Conservation (phyloP, 2,888 invertebrate species). For the Caenorhabditis auriculariae region DNA sequence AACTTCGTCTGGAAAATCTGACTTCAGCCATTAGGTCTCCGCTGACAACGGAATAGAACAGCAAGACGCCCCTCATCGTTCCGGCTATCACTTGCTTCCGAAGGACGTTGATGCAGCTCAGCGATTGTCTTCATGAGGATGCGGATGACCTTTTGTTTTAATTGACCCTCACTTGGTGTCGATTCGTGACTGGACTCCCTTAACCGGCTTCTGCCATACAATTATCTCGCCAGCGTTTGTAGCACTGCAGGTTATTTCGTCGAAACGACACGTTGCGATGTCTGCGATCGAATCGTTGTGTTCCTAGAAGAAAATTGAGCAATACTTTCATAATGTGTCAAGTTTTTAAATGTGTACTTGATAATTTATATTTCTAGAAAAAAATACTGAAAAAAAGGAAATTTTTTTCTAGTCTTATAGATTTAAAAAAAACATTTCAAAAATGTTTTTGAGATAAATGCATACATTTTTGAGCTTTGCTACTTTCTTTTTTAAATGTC, state of each 20-base stretch:
- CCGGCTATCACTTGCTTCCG: constrained; percentile 57
- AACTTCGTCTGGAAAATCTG: background rate
- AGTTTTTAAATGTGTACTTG: too few species aligned
- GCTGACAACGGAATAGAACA: constrained; percentile 26
- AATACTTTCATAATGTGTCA: too few species aligned
- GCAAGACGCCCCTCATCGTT: constrained; percentile 41
- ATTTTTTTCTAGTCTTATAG: too few species aligned
- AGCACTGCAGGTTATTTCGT: constrained; percentile 54
- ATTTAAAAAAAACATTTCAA: too few species aligned
- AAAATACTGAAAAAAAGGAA: too few species aligned
- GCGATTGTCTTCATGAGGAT: constrained; percentile 19
- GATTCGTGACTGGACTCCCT: constrained; percentile 43
- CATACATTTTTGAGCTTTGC: too few species aligned
- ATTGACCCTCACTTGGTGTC: constrained; percentile 35
- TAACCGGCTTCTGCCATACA: constrained; percentile 54
- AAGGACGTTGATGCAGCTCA: constrained; percentile 53
- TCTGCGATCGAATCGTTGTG: constrained; percentile 51
- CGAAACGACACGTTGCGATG: constrained; percentile 58
- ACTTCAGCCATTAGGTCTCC: constrained; percentile 52
- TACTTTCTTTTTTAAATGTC: background rate
- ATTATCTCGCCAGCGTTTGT: constrained; percentile 48
- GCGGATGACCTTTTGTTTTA: background rate
- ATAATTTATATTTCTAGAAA: too few species aligned
- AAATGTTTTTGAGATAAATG: too few species aligned
- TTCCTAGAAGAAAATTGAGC: constrained; percentile 47